phyloP scores from a whole-genome alignment of 2,888 invertebrate genomes.

The Pandemis corylana region DNA sequence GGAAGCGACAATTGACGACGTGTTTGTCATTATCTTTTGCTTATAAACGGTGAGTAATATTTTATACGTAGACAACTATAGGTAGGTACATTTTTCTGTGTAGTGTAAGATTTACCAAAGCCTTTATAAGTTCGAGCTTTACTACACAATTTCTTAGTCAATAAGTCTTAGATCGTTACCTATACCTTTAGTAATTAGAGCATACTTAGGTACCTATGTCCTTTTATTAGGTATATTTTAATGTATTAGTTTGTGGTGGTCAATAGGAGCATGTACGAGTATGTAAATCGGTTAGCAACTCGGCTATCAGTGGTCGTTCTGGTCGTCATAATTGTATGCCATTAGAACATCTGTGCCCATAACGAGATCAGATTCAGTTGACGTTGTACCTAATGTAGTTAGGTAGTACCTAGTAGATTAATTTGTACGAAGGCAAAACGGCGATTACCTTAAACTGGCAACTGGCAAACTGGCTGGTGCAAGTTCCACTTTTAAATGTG shows the following conservation, averaged over 20 bases:
- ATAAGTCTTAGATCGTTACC: background rate
- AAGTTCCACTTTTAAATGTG: background rate
- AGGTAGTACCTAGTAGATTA: constrained; percentile 39
- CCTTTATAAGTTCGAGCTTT: background rate
- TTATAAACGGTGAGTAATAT: background rate
- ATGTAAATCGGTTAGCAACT: constrained; percentile 50
- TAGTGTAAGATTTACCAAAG: background rate
- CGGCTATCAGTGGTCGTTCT: constrained; percentile 57
- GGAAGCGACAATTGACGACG: background rate
- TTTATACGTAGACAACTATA: too few relatives aligned
- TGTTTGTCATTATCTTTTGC: constrained; percentile 1
- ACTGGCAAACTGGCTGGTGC: too few relatives aligned
- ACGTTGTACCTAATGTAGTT: constrained; percentile 23
- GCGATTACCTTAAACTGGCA: constrained; percentile 29
- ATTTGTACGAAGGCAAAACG: constrained; percentile 42
- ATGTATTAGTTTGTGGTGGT: constrained; percentile 38
- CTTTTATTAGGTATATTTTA: constrained; percentile 35
- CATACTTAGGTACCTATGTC: constrained; percentile 9
- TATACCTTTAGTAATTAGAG: background rate
- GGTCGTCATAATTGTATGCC: constrained; percentile 58
- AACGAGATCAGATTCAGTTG: constrained; percentile 51
- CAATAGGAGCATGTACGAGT: constrained; percentile 39
- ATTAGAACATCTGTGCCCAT: constrained; percentile 56
- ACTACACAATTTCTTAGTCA: background rate
- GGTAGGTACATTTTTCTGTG: background rate